Conservation (phyloP, 2,888 invertebrate genomes). For the Drosophila glabriapex region DNA sequence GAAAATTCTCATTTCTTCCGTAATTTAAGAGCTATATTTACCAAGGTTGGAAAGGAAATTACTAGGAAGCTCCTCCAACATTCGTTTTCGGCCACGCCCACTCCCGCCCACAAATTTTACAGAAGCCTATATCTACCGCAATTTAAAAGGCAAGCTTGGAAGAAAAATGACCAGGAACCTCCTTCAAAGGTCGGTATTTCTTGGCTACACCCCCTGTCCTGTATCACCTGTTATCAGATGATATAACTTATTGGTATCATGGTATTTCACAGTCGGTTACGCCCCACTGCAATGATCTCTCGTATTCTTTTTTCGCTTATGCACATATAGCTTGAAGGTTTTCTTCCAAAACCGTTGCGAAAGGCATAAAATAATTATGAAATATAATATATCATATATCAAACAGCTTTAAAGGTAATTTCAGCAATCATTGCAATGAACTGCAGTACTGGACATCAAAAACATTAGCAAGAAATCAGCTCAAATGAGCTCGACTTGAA, state of each 20-base stretch:
- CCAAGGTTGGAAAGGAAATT: background rate
- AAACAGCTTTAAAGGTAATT: background rate
- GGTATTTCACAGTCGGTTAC: background rate
- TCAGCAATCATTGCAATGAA: constrained; percentile 14
- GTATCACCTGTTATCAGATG: background rate
- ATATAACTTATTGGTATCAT: background rate
- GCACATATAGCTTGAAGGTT: background rate
- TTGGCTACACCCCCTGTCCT: background rate
- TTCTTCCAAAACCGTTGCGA: background rate
- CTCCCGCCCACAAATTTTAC: background rate
- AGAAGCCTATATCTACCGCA: no score
- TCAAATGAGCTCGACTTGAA: constrained; percentile 7
- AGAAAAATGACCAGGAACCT: background rate
- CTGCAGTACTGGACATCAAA: constrained; percentile 5
- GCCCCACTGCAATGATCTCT: background rate
- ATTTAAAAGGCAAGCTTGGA: background rate
- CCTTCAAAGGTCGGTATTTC: background rate
- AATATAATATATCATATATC: constrained; percentile 15
- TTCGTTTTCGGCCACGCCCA: background rate
- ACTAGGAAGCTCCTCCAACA: background rate
- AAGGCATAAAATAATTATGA: constrained; percentile 14
- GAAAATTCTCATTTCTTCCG: background rate
- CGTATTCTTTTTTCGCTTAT: background rate
- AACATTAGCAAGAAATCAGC: constrained; percentile 8
- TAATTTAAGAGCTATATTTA: background rate